These are phyloP conservation scores for Leucoma salicis DNA, from an alignment of 2,888 invertebrate genomes.

Conservation along the genomic window DNA sequence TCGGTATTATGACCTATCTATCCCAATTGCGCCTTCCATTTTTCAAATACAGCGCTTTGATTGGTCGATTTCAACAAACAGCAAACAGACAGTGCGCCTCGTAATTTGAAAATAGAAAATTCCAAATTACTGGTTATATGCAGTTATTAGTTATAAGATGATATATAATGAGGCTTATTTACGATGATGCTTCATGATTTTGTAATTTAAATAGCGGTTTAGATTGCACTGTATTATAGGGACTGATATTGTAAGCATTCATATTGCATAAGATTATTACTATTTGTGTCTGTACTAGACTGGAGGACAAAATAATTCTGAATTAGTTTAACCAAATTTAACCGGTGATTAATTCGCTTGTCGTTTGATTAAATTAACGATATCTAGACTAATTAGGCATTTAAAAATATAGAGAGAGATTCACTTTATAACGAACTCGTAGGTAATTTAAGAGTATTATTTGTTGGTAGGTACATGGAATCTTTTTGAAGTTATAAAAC, in stretches of 20 bases:
- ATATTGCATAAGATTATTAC: too few species aligned
- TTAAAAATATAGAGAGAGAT: too few species aligned
- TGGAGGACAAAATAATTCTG: too few species aligned
- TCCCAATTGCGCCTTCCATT: conserved; percentile 49
- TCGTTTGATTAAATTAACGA: too few species aligned
- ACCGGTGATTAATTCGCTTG: too few species aligned
- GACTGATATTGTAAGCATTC: conserved; percentile 7
- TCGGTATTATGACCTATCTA: conserved; percentile 29
- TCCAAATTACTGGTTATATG: conserved; percentile 43
- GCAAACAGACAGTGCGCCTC: conserved; percentile 29
- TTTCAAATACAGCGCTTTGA: conserved; percentile 41
- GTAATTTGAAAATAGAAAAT: conserved; percentile 58
- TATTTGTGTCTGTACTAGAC: too few species aligned
- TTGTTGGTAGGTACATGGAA: too few species aligned
- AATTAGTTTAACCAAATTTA: conserved; percentile 3
- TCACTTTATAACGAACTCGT: too few species aligned
- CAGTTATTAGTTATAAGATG: conserved; percentile 43
- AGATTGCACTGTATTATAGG: conserved; percentile 17
- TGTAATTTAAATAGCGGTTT: conserved; percentile 32
- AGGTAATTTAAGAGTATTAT: too few species aligned
- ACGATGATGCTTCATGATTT: conserved; percentile 26
- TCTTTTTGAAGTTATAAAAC: too few species aligned
- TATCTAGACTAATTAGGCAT: too few species aligned
- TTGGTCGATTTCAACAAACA: conserved; percentile 30
- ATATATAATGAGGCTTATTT: conserved; percentile 41